phyloP scores from a whole-genome alignment of 2,888 invertebrate genomes.

The Noctuana brunneofusca region DNA sequence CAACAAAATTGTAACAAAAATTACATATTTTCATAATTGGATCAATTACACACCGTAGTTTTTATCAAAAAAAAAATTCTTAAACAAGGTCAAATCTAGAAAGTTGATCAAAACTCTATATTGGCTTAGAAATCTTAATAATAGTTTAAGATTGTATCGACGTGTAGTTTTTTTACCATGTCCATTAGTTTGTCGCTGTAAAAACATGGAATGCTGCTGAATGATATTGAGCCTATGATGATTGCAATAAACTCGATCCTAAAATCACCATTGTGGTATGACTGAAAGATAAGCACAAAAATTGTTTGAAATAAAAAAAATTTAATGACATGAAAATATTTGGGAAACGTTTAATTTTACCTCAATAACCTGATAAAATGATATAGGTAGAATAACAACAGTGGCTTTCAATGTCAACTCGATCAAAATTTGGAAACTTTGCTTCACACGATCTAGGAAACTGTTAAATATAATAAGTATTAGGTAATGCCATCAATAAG shows the following conservation, averaged over 20 bases:
- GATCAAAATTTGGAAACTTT: conserved; percentile 20
- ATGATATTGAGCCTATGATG: conserved; percentile 12
- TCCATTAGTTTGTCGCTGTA: conserved; percentile 24
- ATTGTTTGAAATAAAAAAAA: no score
- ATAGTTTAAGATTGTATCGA: neutral
- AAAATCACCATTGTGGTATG: conserved; percentile 12
- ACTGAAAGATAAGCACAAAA: conserved; percentile 9
- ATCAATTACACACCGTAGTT: no score
- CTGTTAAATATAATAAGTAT: neutral
- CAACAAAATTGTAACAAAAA: neutral
- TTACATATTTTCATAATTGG: no score
- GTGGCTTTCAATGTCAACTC: conserved; percentile 17
- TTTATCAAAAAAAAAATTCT: no score
- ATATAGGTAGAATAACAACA: conserved; percentile 9
- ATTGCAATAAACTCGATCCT: conserved; percentile 23
- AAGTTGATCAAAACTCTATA: no score
- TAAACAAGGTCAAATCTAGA: no score
- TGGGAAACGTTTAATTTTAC: neutral
- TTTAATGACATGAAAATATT: no score
- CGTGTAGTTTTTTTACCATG: conserved; percentile 8
- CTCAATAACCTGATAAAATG: conserved; percentile 24
- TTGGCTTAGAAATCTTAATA: no score
- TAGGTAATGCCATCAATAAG: neutral
- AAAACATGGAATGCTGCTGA: conserved; percentile 22
- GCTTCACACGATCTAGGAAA: conserved; percentile 13